phyloP scores from a whole-genome alignment of 2,888 invertebrate genomes.

The Seira ritae region DNA sequence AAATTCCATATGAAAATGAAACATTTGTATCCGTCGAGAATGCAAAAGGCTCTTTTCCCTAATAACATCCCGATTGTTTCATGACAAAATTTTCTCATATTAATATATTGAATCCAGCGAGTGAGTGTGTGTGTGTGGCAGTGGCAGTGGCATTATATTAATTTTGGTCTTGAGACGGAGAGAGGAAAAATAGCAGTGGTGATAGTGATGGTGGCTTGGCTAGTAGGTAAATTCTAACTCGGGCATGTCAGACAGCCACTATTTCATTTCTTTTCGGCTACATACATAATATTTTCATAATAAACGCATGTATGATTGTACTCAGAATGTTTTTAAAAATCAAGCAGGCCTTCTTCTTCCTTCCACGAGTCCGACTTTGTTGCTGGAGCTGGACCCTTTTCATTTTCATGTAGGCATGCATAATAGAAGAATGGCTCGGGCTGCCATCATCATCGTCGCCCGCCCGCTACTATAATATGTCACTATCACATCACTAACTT shows the following conservation, averaged over 20 bases:
- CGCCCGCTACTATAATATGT: background rate
- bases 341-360: too few relatives aligned
- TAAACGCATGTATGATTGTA: background rate
- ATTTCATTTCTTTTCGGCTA: conserved; percentile 1
- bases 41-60: conserved; percentile 8
- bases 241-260: conserved; percentile 3
- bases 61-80: conserved; percentile 19
- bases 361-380: too few relatives aligned
- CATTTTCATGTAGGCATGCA: conserved; percentile 13
- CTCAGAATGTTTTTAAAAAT: background rate
- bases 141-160: background rate
- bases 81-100: conserved; percentile 33
- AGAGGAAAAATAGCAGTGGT: background rate
- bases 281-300: background rate
- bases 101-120: background rate
- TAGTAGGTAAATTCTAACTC: background rate
- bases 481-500: conserved; percentile 9
- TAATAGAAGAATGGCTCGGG: background rate
- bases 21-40: conserved; percentile 43
- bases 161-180: background rate
- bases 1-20: conserved; percentile 45
- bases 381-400: conserved; percentile 19
- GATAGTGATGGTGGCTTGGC: background rate
- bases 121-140: background rate
- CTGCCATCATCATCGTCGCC: conserved; percentile 20